phyloP scores from a whole-genome alignment of 2,113 vertebrate genomes.

The Nycticebus coucang region DNA sequence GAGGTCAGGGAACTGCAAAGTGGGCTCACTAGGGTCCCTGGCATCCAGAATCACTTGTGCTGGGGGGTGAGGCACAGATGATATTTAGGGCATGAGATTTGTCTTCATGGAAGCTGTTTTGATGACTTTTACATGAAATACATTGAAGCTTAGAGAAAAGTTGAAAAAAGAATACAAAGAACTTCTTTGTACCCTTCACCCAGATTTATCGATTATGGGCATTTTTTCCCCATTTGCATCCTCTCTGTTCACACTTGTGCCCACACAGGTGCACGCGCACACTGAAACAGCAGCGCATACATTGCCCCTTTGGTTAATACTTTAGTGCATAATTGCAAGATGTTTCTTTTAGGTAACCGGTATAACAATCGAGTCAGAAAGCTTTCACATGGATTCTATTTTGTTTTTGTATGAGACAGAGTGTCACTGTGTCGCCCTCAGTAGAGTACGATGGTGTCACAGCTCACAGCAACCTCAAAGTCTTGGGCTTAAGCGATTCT shows the following conservation, averaged over 20 bases:
- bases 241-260: background rate
- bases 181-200: background rate
- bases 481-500: too few species aligned
- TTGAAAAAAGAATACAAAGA: background rate
- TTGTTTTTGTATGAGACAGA: too few species aligned
- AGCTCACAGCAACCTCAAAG: too few species aligned
- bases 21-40: background rate
- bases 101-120: background rate
- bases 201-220: background rate
- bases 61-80: background rate
- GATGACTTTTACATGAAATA: background rate
- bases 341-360: background rate
- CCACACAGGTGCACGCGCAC: background rate
- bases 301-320: background rate
- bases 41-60: background rate
- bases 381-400: background rate
- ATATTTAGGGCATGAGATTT: background rate
- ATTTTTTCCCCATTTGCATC: background rate
- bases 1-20: background rate
- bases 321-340: background rate
- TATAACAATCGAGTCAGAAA: background rate
- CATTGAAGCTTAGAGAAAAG: slow-evolving; percentile 2
- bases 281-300: background rate
- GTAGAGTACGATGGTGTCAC: too few species aligned
- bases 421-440: too few species aligned